These are phyloP conservation scores for Hystrix cristata DNA, from an alignment of 2,113 vertebrate species.

Conservation along the genomic window DNA sequence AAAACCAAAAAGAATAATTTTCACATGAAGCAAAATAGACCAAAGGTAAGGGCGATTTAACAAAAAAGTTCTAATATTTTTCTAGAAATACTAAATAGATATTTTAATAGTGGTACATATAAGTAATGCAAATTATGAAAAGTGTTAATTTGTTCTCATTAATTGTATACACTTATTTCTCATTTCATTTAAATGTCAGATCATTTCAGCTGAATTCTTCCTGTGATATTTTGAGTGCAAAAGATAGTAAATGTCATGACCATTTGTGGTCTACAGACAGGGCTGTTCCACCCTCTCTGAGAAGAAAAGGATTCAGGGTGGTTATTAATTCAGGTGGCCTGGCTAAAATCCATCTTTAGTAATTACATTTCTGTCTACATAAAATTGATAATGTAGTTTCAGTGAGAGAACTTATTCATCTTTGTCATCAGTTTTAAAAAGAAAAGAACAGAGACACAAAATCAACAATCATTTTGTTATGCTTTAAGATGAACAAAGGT, in stretches of 20 bases:
- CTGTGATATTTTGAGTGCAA: constrained; percentile 63
- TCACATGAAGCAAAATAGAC: neutral
- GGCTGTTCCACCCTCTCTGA: neutral
- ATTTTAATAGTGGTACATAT: neutral
- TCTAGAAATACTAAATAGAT: neutral
- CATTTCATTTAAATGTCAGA: constrained; percentile 37
- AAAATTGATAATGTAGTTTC: constrained; percentile 55
- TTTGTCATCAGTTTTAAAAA: constrained; percentile 66
- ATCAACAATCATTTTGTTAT: constrained; percentile 62
- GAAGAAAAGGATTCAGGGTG: constrained; percentile 31
- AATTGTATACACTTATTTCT: neutral
- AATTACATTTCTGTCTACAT: constrained; percentile 46
- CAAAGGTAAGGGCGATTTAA: neutral
- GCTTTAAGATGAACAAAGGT: constrained; percentile 63
- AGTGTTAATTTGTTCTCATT: neutral
- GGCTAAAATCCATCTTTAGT: constrained; percentile 66
- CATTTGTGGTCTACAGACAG: constrained; percentile 63
- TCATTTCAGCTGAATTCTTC: constrained; percentile 40
- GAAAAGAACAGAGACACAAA: constrained; percentile 20
- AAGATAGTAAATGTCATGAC: constrained; percentile 72
- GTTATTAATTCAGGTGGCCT: constrained; percentile 73
- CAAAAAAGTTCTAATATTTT: neutral
- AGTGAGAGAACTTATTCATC: constrained; percentile 60
- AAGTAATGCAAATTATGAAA: constrained; percentile 27
- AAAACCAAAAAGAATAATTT: neutral